These are phyloP conservation scores for Amblyteles armatorius DNA, from an alignment of 2,888 invertebrate species.

Conservation along the genomic window DNA sequence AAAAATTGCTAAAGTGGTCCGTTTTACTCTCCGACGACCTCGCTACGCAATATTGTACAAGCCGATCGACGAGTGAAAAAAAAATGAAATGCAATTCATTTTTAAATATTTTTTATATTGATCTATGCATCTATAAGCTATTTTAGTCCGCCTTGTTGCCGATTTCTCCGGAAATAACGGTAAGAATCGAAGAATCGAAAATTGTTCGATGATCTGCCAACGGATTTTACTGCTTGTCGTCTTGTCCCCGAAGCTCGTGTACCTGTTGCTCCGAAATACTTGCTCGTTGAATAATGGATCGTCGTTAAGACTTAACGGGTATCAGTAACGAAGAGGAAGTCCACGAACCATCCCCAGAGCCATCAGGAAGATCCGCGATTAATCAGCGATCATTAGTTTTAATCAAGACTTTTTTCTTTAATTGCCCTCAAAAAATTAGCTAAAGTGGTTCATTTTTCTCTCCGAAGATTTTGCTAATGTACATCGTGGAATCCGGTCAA, in stretches of 20 bases:
- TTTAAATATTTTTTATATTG: background rate
- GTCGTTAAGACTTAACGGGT: conserved; percentile 20
- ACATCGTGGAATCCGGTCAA: no score
- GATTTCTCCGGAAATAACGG: background rate
- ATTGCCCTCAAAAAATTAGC: no score
- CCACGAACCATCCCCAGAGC: background rate
- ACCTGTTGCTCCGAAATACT: conserved; percentile 82
- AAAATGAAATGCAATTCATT: no score
- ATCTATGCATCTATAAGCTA: background rate
- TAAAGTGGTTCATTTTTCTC: no score
- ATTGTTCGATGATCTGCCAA: conserved; percentile 18
- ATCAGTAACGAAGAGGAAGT: background rate
- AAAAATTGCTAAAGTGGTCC: no score
- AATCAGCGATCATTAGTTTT: no score
- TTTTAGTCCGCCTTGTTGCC: background rate
- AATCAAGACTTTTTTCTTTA: no score
- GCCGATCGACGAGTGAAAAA: no score
- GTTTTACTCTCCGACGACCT: no score
- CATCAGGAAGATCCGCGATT: background rate
- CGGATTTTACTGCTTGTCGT: conserved; percentile 76
- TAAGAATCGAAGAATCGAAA: background rate
- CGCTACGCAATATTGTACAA: no score
- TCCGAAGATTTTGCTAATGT: no score
- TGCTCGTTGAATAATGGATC: conserved; percentile 81
- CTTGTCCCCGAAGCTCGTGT: conserved; percentile 66